A percentile compares a stretch with the other conserved stretches of the same genome.
Evolutionary conservation across 2,888 invertebrate genomes (phyloP).

Genomic region (Drosophila colorata): DNA sequence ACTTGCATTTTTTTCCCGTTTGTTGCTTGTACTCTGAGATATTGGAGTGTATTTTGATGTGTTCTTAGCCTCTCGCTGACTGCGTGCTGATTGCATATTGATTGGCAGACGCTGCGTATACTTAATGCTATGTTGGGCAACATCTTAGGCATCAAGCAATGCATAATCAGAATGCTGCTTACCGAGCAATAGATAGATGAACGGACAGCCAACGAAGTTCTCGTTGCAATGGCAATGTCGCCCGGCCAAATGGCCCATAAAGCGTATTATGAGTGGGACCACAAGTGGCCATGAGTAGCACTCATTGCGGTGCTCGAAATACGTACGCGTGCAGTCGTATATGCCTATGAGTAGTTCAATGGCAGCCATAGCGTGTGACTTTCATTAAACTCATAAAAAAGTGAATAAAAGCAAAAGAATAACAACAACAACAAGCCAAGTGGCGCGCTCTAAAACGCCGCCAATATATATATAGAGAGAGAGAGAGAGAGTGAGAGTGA

Average conservation of each 20-base stretch:
- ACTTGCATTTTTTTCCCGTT: too few species aligned
- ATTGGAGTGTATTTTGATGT: too few species aligned
- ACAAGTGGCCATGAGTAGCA: constrained; percentile 20
- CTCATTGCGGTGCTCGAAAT: constrained; percentile 22
- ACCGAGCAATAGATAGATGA: constrained; percentile 5
- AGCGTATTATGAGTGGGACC: constrained; percentile 20
- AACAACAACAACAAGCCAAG: constrained; percentile 9
- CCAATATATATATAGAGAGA: background rate
- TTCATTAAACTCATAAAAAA: constrained; percentile 67
- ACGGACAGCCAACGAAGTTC: background rate
- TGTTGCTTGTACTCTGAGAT: too few species aligned
- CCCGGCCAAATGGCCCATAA: constrained; percentile 46
- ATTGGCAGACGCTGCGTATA: constrained; percentile 26
- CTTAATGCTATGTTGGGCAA: constrained; percentile 31
- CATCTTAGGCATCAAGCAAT: constrained; percentile 21
- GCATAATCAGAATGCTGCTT: constrained; percentile 32
- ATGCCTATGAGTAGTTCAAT: constrained; percentile 49
- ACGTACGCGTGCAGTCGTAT: constrained; percentile 2
- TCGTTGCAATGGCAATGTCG: constrained; percentile 25
- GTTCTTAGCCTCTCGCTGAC: too few species aligned
- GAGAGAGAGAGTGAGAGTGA: background rate
- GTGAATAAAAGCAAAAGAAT: constrained; percentile 30
- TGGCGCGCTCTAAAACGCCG: background rate
- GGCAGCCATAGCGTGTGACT: constrained; percentile 32
- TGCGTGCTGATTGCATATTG: constrained; percentile 1